Evolutionary conservation across 2,797 vertebrate species (phyloP).

Genomic region (Sebastes kiyomatsui): DNA sequence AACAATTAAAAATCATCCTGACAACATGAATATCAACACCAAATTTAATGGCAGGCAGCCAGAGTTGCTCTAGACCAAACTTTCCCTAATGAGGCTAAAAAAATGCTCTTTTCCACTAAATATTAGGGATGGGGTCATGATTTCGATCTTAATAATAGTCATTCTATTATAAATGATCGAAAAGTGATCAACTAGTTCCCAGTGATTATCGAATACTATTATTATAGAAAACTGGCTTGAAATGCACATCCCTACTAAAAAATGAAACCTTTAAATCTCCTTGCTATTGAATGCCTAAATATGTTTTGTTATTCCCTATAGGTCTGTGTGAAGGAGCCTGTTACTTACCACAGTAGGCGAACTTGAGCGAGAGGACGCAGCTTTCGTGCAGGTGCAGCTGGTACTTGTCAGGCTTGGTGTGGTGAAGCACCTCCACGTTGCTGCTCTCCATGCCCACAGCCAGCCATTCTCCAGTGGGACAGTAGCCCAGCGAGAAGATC

Average conservation of each 20-base stretch:
- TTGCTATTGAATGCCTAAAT: background rate
- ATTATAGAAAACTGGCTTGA: too few species aligned
- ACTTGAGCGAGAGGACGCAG: conserved; percentile 97
- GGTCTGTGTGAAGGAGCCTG: background rate
- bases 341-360: conserved; percentile 93
- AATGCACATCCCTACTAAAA: too few species aligned
- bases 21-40: background rate
- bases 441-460: conserved; percentile 98
- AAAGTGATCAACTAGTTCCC: too few species aligned
- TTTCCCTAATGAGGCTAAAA: background rate
- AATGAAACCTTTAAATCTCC: background rate
- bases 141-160: too few species aligned
- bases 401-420: conserved; percentile 96
- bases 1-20: background rate
- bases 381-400: conserved; percentile 97
- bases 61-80: background rate
- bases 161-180: too few species aligned
- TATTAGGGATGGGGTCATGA: too few species aligned
- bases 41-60: background rate
- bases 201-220: too few species aligned
- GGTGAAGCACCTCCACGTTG: conserved; percentile 95
- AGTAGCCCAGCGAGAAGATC: conserved; percentile 97
- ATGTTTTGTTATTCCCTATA: background rate
- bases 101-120: background rate
- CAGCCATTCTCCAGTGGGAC: conserved; percentile 95